phyloP scores from a whole-genome alignment of 2,888 invertebrate genomes.

The Drosophila pseudotalamancana region DNA sequence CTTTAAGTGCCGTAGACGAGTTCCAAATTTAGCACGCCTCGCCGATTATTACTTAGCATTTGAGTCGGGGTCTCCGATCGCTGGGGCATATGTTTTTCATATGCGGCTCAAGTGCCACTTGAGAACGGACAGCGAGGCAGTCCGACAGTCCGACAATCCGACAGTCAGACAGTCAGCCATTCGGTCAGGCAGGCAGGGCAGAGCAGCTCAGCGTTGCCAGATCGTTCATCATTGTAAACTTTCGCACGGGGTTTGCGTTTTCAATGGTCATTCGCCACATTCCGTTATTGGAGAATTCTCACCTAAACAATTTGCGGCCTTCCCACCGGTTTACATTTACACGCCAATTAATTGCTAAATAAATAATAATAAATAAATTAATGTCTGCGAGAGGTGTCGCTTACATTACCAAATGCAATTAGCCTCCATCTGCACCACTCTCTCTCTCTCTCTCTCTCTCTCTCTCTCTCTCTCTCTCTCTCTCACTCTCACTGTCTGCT shows the following conservation, averaged over 20 bases:
- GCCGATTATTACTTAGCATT: constrained; percentile 63
- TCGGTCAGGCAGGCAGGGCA: too few species aligned
- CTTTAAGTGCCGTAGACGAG: constrained; percentile 43
- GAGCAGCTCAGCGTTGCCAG: constrained; percentile 19
- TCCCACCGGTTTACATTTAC: constrained; percentile 69
- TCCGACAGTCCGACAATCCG: not conserved
- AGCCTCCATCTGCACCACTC: constrained; percentile 42
- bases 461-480: not conserved
- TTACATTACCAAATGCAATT: constrained; percentile 47
- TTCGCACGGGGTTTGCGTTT: constrained; percentile 41
- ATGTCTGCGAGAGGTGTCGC: constrained; percentile 35
- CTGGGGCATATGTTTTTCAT: constrained; percentile 63
- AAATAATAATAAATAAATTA: constrained; percentile 30
- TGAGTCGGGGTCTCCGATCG: constrained; percentile 35
- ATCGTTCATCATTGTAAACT: constrained; percentile 27
- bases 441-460: too few species aligned
- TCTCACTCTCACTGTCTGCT: not conserved
- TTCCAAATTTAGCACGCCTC: constrained; percentile 70
- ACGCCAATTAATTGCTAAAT: constrained; percentile 15
- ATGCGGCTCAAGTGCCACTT: constrained; percentile 73
- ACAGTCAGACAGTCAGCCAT: too few species aligned
- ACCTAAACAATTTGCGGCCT: constrained; percentile 49
- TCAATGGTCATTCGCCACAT: not conserved
- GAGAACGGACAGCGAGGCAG: constrained; percentile 32
- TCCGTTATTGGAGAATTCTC: constrained; percentile 9